Percentiles rank a stretch among this genome's conserved stretches.
These are phyloP conservation scores for Phalacrocorax pelagicus DNA, from an alignment of 2,113 vertebrate genomes.

Conservation along the genomic window DNA sequence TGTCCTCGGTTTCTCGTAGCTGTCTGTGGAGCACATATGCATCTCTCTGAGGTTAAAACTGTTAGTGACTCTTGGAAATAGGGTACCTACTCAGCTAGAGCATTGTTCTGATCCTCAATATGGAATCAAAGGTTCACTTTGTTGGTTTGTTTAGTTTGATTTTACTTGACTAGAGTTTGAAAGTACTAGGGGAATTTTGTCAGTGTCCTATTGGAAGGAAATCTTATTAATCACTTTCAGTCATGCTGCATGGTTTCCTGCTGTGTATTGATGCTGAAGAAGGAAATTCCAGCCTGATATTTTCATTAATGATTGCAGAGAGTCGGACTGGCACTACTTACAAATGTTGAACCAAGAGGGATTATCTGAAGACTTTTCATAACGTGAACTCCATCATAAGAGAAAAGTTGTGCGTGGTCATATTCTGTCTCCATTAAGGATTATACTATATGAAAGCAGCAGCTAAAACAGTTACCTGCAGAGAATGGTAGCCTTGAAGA, in stretches of 20 bases:
- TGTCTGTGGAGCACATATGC: neutral
- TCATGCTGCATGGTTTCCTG: neutral
- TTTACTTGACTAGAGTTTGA: conserved; percentile 6
- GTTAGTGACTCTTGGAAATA: neutral
- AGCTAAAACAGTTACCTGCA: neutral
- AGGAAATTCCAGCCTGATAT: conserved; percentile 2
- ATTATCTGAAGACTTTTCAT: neutral
- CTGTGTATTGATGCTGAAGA: conserved; percentile 21
- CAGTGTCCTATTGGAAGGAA: conserved; percentile 22
- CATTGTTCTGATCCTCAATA: neutral
- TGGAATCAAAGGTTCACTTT: conserved; percentile 5
- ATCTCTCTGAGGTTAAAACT: neutral
- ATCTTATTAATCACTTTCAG: conserved; percentile 37
- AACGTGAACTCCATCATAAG: neutral
- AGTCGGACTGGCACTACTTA: neutral
- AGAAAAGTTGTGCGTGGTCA: neutral
- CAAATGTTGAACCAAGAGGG: neutral
- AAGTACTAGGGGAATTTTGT: neutral
- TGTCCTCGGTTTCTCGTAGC: neutral
- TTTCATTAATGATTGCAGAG: conserved; percentile 21
- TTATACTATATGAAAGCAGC: neutral
- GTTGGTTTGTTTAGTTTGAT: conserved; percentile 32
- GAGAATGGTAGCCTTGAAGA: neutral
- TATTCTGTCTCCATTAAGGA: neutral
- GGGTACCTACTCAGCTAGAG: conserved; percentile 6